Percentiles rank a stretch among this genome's conserved stretches.
These are phyloP conservation scores for Oplegnathus fasciatus DNA, from an alignment of 2,113 vertebrate species.

Conservation along the genomic window DNA sequence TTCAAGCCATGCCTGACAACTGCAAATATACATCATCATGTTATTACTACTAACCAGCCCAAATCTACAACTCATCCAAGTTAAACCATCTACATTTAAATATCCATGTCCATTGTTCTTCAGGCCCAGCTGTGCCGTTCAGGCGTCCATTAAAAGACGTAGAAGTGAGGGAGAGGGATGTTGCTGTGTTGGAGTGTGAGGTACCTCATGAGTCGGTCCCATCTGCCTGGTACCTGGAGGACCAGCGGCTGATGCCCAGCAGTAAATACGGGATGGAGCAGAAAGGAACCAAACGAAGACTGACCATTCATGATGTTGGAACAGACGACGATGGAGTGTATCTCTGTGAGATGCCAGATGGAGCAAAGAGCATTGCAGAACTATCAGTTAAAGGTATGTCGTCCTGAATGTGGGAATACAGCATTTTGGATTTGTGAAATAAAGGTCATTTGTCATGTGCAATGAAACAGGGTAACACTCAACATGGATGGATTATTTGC, in stretches of 20 bases:
- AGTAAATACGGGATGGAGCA: slow-evolving; percentile 94
- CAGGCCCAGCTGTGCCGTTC: slow-evolving; percentile 90
- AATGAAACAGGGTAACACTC: background rate
- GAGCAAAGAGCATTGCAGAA: slow-evolving; percentile 92
- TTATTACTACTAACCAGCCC: too few species aligned
- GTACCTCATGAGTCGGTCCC: slow-evolving; percentile 90
- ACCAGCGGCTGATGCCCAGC: slow-evolving; percentile 90
- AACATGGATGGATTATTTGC: background rate
- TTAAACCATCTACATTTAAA: background rate
- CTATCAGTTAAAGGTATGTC: slow-evolving; percentile 89
- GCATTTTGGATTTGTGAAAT: background rate
- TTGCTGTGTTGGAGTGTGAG: slow-evolving; percentile 93
- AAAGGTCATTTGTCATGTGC: background rate
- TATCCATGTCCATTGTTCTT: background rate
- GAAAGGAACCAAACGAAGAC: slow-evolving; percentile 86
- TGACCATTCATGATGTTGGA: slow-evolving; percentile 90
- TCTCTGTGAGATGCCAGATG: slow-evolving; percentile 94
- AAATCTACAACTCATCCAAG: background rate
- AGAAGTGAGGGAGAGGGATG: slow-evolving; percentile 89
- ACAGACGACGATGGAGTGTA: slow-evolving; percentile 94
- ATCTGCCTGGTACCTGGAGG: slow-evolving; percentile 93
- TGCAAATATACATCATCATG: background rate
- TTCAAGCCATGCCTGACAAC: background rate
- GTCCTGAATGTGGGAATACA: background rate
- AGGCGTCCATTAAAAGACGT: slow-evolving; percentile 87